Evolutionary conservation across 1,140 invertebrate species (phyloP).

Genomic region (Rhopalosiphum maidis): DNA sequence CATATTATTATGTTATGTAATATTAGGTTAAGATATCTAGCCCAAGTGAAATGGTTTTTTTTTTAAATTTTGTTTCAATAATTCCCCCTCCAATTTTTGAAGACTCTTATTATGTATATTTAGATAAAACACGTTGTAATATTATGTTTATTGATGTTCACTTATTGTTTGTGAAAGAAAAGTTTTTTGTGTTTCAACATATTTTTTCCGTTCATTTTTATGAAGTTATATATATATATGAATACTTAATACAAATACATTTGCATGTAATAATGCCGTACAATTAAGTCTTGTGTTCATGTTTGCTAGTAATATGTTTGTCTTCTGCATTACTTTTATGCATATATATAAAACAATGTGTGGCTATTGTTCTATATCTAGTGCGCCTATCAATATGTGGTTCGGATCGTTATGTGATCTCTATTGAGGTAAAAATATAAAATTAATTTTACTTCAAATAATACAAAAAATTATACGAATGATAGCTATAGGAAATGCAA

Average conservation of each 20-base stretch:
- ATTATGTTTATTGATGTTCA: constrained; percentile 14
- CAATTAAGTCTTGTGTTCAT: background rate
- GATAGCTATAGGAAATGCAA: too few species aligned
- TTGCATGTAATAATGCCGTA: constrained; percentile 43
- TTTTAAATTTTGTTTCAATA: background rate
- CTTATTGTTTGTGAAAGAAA: constrained; percentile 34
- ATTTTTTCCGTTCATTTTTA: constrained; percentile 37
- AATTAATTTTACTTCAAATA: background rate
- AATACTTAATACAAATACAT: constrained; percentile 26
- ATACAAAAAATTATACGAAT: too few species aligned
- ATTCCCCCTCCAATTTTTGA: background rate
- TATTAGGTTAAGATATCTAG: background rate
- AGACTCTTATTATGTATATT: constrained; percentile 21
- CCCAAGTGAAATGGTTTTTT: constrained; percentile 28
- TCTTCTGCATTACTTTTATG: background rate
- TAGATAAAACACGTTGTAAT: constrained; percentile 7
- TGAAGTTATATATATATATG: background rate
- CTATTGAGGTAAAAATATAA: background rate
- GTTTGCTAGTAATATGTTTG: background rate
- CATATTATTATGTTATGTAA: constrained; percentile 30
- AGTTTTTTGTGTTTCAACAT: constrained; percentile 40
- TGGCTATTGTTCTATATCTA: background rate
- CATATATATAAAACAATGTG: background rate
- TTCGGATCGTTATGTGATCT: background rate
- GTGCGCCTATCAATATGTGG: background rate